Percentiles rank a stretch among this genome's conserved stretches.
These are phyloP conservation scores for Illadopsis cleaveri DNA, from an alignment of 2,113 vertebrate species.

Conservation along the genomic window DNA sequence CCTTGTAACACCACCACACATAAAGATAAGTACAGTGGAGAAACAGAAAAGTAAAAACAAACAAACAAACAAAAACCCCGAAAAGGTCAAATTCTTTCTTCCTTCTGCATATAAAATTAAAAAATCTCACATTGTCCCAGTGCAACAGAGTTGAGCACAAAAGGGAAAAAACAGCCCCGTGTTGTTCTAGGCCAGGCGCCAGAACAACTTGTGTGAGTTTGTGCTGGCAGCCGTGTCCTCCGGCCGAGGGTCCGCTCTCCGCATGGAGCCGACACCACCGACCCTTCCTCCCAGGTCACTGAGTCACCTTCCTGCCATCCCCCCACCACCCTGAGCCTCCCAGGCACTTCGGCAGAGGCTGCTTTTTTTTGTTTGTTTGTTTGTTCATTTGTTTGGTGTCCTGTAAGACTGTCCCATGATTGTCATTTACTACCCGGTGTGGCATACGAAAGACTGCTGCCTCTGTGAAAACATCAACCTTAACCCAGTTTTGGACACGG, in stretches of 20 bases:
- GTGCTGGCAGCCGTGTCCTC: slow-evolving; percentile 14
- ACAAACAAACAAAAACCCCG: background rate
- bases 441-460: background rate
- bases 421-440: background rate
- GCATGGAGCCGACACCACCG: background rate
- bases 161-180: slow-evolving; percentile 53
- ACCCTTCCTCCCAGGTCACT: background rate
- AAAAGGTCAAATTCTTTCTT: background rate
- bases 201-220: slow-evolving; percentile 27
- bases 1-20: background rate
- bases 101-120: background rate
- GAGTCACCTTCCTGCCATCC: background rate
- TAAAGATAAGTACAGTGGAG: background rate
- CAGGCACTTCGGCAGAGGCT: background rate
- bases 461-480: slow-evolving; percentile 21
- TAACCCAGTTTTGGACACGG: background rate
- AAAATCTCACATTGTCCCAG: slow-evolving; percentile 40
- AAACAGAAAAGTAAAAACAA: background rate
- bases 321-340: background rate
- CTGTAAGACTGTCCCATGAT: background rate
- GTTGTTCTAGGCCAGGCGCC: slow-evolving; percentile 51
- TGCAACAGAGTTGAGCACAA: background rate
- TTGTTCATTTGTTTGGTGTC: background rate
- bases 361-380: background rate
- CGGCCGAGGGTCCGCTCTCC: background rate